phyloP scores from a whole-genome alignment of 2,888 invertebrate species.

The Tenthredo distinguenda region DNA sequence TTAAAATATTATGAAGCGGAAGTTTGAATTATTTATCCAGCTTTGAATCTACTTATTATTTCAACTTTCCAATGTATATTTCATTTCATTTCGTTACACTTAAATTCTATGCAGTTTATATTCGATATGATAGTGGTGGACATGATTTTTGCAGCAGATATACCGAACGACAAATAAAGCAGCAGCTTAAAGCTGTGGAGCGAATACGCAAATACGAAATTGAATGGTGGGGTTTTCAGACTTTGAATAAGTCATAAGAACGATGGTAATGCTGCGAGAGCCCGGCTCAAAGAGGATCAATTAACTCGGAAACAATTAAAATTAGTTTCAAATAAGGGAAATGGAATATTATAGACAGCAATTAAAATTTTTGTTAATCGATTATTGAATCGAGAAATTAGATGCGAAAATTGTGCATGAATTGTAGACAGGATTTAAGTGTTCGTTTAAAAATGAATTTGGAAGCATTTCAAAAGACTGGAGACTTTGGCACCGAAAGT shows the following conservation, averaged over 20 bases:
- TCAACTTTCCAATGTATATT: neutral
- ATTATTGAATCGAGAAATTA: conserved; percentile 2
- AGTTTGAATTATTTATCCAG: neutral
- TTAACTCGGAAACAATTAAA: neutral
- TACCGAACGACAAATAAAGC: neutral
- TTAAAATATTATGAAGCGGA: neutral
- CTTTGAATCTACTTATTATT: neutral
- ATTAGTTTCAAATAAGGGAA: neutral
- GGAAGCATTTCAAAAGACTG: neutral
- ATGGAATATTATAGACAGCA: neutral
- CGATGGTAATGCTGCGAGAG: neutral
- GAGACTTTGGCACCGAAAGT: neutral
- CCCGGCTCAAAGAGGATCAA: neutral
- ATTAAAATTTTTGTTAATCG: neutral
- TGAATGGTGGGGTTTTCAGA: neutral
- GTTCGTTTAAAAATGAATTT: neutral
- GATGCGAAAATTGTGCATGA: neutral
- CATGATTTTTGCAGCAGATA: neutral
- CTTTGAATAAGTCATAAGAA: conserved; percentile 2
- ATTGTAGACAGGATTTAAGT: neutral
- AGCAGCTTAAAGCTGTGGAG: neutral
- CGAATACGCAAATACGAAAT: neutral
- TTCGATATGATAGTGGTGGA: neutral
- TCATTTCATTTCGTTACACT: neutral
- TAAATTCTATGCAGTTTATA: neutral